These are phyloP conservation scores for Agelas oroides DNA, from an alignment of 37 sponge, comb jelly and placozoan genomes.

Conservation along the genomic window DNA sequence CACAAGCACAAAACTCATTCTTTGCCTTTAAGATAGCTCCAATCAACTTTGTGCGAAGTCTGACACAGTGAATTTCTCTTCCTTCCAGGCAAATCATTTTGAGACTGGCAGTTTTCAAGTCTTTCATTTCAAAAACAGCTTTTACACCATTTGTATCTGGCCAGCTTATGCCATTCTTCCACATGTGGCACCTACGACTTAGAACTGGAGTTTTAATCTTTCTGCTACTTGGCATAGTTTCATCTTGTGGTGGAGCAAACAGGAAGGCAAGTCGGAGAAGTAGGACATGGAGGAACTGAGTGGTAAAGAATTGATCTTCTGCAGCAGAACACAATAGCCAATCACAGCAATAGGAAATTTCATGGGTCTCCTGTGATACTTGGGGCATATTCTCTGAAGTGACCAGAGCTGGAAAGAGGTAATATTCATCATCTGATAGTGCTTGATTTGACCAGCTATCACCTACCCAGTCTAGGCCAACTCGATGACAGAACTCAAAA, in stretches of 20 bases:
- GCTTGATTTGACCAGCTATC: not conserved
- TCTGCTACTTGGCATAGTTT: not conserved
- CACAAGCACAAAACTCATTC: not conserved
- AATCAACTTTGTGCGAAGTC: conserved; percentile 4
- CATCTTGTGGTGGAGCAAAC: conserved; percentile 1
- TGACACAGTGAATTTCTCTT: conserved; percentile 6
- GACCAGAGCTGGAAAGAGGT: conserved; percentile 34
- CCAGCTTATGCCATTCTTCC: conserved; percentile 36
- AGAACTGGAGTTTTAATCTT: not conserved
- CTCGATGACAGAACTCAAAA: conserved; percentile 27
- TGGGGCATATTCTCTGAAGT: not conserved
- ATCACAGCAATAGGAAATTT: conserved; percentile 18
- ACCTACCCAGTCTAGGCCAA: not conserved
- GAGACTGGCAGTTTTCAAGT: not conserved
- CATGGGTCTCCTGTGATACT: too few species aligned
- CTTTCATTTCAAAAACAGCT: conserved; percentile 8
- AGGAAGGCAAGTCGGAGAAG: conserved; percentile 19
- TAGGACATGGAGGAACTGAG: conserved; percentile 22
- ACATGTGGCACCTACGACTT: not conserved
- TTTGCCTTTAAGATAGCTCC: conserved; percentile 4
- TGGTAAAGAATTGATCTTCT: not conserved
- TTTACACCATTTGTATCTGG: conserved; percentile 3
- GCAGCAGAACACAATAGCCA: not conserved
- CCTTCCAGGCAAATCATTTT: not conserved
- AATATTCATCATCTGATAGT: not conserved